Conservation (phyloP, 2,888 invertebrate genomes). For the Eremobia ochroleuca region DNA sequence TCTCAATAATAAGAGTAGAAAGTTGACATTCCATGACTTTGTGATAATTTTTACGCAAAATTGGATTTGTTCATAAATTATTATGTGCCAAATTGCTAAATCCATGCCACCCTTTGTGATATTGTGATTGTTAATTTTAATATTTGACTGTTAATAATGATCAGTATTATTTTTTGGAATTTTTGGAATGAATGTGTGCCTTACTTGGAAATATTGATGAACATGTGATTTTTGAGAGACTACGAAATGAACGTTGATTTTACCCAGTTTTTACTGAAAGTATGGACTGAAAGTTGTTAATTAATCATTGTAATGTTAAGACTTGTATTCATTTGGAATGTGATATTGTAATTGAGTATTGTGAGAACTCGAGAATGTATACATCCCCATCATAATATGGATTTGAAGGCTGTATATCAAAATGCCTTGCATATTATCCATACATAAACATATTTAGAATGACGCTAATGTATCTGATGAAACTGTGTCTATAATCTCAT, state of each 20-base stretch:
- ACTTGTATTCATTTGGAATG: slow-evolving; percentile 49
- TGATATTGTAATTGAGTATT: slow-evolving; percentile 44
- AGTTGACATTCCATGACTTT: slow-evolving; percentile 61
- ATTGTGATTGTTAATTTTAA: slow-evolving; percentile 53
- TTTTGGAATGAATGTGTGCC: slow-evolving; percentile 60
- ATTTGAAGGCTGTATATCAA: slow-evolving; percentile 1
- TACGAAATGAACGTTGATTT: slow-evolving; percentile 16
- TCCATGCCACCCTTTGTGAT: slow-evolving; percentile 57
- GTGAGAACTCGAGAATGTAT: slow-evolving; percentile 3
- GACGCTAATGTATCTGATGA: slow-evolving; percentile 9
- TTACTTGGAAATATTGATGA: slow-evolving; percentile 39
- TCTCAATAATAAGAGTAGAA: slow-evolving; percentile 4
- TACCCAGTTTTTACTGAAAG: slow-evolving; percentile 38
- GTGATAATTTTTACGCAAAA: slow-evolving; percentile 60
- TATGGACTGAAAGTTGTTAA: slow-evolving; percentile 48
- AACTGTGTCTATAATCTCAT: slow-evolving; percentile 19
- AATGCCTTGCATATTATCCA: neutral
- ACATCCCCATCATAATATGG: neutral
- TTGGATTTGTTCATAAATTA: slow-evolving; percentile 62
- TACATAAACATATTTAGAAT: slow-evolving; percentile 22
- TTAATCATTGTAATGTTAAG: slow-evolving; percentile 42
- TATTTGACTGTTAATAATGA: slow-evolving; percentile 62
- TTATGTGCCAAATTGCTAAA: slow-evolving; percentile 70
- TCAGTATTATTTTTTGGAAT: slow-evolving; percentile 72
- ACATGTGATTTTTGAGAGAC: slow-evolving; percentile 34